phyloP scores from a whole-genome alignment of 2,113 vertebrate species.

The Gasterosteus aculeatus region DNA sequence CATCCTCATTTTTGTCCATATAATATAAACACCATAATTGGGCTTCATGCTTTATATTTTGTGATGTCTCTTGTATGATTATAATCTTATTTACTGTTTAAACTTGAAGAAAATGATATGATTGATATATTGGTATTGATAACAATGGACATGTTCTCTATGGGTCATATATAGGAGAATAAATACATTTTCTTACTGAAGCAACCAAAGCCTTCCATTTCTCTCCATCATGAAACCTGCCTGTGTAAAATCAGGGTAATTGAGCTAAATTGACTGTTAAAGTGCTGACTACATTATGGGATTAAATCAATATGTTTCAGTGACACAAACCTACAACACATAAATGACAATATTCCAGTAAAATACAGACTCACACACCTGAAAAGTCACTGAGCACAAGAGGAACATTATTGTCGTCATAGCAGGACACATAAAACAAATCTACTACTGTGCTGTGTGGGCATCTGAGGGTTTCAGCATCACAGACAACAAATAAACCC shows the following conservation, averaged over 20 bases:
- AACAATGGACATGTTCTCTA: slow-evolving; percentile 34
- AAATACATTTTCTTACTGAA: slow-evolving; percentile 36
- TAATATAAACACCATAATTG: slow-evolving; percentile 19
- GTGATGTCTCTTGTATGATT: background rate
- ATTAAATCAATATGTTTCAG: background rate
- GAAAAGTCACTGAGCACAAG: background rate
- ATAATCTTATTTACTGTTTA: slow-evolving; percentile 1
- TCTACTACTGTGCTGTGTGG: no score
- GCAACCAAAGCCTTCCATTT: background rate
- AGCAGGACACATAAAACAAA: background rate
- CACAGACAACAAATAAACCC: background rate
- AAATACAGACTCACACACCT: background rate
- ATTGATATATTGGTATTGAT: background rate
- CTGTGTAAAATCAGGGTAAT: slow-evolving; percentile 4
- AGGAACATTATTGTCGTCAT: background rate
- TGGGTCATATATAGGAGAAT: slow-evolving; percentile 31
- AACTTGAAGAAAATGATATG: background rate
- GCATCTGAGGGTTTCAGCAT: background rate
- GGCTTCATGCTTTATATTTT: slow-evolving; percentile 32
- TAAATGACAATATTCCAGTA: background rate
- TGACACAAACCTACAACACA: background rate
- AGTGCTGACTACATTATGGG: background rate
- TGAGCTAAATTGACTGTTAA: background rate
- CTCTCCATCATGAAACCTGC: background rate
- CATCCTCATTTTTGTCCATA: slow-evolving; percentile 32